These are phyloP conservation scores for Diarsia rubi DNA, from an alignment of 2,888 invertebrate species.

Conservation along the genomic window DNA sequence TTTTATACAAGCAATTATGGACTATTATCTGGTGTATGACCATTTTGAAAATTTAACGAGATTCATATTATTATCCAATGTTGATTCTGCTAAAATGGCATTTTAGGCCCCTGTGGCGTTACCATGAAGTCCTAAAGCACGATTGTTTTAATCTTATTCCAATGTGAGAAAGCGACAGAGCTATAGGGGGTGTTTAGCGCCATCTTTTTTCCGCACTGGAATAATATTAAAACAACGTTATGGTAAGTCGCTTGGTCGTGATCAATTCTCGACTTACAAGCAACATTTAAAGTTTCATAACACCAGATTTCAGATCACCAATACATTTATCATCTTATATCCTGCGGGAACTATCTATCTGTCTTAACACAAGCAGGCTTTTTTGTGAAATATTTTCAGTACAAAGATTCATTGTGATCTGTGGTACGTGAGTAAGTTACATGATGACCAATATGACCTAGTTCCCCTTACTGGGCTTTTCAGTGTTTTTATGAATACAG, in stretches of 20 bases:
- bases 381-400: conserved; percentile 38
- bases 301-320: background rate
- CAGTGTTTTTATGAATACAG: conserved; percentile 8
- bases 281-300: background rate
- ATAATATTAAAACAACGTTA: too few relatives aligned
- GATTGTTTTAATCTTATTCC: too few relatives aligned
- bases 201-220: too few relatives aligned
- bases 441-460: conserved; percentile 39
- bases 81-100: too few relatives aligned
- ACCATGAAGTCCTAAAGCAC: too few relatives aligned
- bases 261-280: background rate
- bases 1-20: too few relatives aligned
- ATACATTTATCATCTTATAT: conserved; percentile 10
- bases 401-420: conserved; percentile 42
- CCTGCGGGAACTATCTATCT: conserved; percentile 32
- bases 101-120: too few relatives aligned
- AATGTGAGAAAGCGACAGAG: too few relatives aligned
- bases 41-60: background rate
- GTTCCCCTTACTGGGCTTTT: conserved; percentile 9
- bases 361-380: conserved; percentile 8
- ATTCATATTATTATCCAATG: too few relatives aligned
- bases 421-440: conserved; percentile 35
- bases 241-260: too few relatives aligned
- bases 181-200: too few relatives aligned
- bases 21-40: too few relatives aligned